A percentile compares a stretch with the other conserved stretches of the same genome.
Evolutionary conservation across 1,140 invertebrate species (phyloP).

Genomic region (Metaphire vulgaris): DNA sequence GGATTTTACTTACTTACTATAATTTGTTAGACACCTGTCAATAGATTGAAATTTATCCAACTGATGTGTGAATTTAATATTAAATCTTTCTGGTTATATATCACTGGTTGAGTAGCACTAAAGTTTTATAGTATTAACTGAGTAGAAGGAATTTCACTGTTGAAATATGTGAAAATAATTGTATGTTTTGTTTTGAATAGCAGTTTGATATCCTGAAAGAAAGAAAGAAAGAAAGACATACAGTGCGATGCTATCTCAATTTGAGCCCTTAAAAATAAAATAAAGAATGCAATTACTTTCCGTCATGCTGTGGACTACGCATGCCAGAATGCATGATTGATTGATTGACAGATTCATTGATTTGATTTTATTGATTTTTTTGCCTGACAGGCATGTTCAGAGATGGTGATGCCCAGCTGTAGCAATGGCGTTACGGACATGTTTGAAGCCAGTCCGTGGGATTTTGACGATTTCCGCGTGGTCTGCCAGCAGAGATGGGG

Average conservation of each 20-base stretch:
- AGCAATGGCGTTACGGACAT: slow-evolving; percentile 69
- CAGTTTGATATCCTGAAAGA: neutral
- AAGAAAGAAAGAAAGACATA: neutral
- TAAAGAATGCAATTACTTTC: neutral
- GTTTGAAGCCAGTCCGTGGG: slow-evolving; percentile 71
- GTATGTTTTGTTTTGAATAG: too few relatives aligned
- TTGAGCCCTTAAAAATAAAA: neutral
- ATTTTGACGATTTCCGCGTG: slow-evolving; percentile 61
- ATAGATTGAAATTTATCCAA: neutral
- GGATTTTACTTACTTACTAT: neutral
- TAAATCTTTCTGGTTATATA: neutral
- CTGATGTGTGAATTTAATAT: neutral
- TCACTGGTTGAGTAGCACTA: neutral
- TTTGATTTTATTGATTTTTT: neutral
- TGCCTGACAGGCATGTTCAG: slow-evolving; percentile 65
- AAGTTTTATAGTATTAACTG: neutral
- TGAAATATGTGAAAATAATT: neutral
- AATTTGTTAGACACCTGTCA: neutral
- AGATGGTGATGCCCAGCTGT: slow-evolving; percentile 93
- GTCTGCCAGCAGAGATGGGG: slow-evolving; percentile 68
- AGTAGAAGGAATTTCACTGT: neutral
- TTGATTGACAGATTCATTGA: neutral
- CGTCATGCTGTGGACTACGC: neutral
- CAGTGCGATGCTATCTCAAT: neutral
- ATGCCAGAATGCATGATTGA: neutral